These are phyloP conservation scores for Marmota monax DNA, from an alignment of 2,113 vertebrate species.

Conservation along the genomic window DNA sequence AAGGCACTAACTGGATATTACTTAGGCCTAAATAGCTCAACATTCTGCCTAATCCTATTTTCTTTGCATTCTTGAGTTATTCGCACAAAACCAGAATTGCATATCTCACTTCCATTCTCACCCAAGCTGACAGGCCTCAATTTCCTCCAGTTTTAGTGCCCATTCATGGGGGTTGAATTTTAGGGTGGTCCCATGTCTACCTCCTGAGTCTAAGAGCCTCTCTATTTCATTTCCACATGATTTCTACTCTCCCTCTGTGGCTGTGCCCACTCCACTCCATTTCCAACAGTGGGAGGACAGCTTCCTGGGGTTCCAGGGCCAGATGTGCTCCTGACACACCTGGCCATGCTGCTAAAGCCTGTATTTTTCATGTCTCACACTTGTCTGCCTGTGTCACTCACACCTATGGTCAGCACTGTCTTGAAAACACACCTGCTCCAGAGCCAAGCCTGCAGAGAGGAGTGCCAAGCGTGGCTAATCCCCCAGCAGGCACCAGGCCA, in stretches of 20 bases:
- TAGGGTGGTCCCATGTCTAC: neutral
- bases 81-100: neutral
- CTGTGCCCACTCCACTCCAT: neutral
- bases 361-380: slow-evolving; percentile 71
- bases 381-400: slow-evolving; percentile 62
- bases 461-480: slow-evolving; percentile 48
- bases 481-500: neutral
- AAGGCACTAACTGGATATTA: neutral
- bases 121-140: neutral
- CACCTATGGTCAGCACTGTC: slow-evolving; percentile 13
- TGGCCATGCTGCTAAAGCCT: slow-evolving; percentile 43
- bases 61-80: neutral
- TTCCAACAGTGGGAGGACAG: slow-evolving; percentile 4
- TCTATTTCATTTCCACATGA: neutral
- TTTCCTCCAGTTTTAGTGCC: neutral
- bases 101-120: neutral
- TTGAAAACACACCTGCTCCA: slow-evolving; percentile 71
- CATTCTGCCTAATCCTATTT: neutral
- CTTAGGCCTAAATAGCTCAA: neutral
- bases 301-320: slow-evolving; percentile 20
- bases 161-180: neutral
- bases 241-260: neutral
- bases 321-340: slow-evolving; percentile 57
- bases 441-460: slow-evolving; percentile 38
- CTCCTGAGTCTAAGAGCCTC: neutral